Evolutionary conservation across 1,140 invertebrate genomes (phyloP), one percentile per base, ranked within the genome.

Genomic region (Drosophila guanche): DNA sequence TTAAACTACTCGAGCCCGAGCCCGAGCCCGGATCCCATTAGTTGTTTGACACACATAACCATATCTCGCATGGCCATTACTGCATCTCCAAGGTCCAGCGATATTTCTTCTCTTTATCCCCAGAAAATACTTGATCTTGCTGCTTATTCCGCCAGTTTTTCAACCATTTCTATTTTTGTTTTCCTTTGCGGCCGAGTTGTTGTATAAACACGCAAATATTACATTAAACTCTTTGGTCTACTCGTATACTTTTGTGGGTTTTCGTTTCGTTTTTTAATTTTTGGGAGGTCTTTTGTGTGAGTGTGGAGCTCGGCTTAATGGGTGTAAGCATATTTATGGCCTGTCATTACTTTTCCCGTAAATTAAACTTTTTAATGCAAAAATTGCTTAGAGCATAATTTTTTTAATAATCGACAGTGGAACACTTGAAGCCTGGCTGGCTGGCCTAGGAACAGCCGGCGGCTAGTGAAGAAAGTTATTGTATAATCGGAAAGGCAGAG

Each of bases 301-400:
- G 50, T 46, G 33, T 48, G 20, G 50, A 71, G 68, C 57, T 12
- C 16, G 10, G 51, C 58, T 37, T 85, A 85, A 85, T 85, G 83
- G 81, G 73, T 81, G 83, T 78, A 86, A 81, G 81, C 58, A 65
- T 77, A 85, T 86, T 85, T 88, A 86, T 77, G 76, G 83, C 48
- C 77, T 88, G 81, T 88, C 81, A 81, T 85, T 85, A 85, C 65
- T 77, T 81, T 86, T 81, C 78, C 78, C 78, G 77, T 81, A 86
- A 88, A 86, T 81, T 86, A 81, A 88, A 67, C 78, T 88, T 88
- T 85, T 86, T 86, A 86, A 88, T 86, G 81, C 83, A 83, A 85
- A 81, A 86, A 86, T 88, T 88, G 69, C 76, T 88, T 69, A 40
- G 47, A 59, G 77, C 70, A 79, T 85, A 80, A 84, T 71, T 67